These are phyloP conservation scores for Luidia sarsii DNA, from an alignment of 53 echinoderm and acorn worm genomes.

Conservation along the genomic window DNA sequence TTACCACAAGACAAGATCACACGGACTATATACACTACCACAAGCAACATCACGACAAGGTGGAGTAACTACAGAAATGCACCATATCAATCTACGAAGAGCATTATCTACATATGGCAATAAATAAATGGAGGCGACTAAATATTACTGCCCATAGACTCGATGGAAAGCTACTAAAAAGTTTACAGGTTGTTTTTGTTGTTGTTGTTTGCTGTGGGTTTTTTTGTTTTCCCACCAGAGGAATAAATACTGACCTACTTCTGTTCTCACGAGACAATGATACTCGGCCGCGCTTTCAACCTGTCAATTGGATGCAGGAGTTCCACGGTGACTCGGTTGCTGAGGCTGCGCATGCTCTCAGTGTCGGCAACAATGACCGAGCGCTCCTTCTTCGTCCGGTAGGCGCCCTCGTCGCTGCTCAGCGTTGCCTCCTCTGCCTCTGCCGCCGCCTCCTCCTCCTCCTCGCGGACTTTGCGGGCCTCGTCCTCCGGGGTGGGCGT, in stretches of 20 bases:
- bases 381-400: slow-evolving; percentile 26
- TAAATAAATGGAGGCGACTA: too few species aligned
- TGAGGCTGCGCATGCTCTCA: slow-evolving; percentile 52
- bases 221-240: too few species aligned
- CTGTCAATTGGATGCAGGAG: slow-evolving; percentile 92
- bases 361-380: slow-evolving; percentile 55
- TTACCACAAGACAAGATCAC: slow-evolving; percentile 24
- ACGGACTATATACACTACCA: background rate
- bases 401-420: slow-evolving; percentile 45
- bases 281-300: slow-evolving; percentile 89
- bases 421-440: slow-evolving; percentile 70
- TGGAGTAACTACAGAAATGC: slow-evolving; percentile 7
- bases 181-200: too few species aligned
- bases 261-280: slow-evolving; percentile 87
- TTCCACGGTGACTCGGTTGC: slow-evolving; percentile 79
- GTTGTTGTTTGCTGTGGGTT: too few species aligned
- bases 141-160: too few species aligned
- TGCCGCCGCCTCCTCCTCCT: slow-evolving; percentile 75
- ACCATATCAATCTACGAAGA: too few species aligned
- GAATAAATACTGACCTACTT: slow-evolving; percentile 25
- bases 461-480: slow-evolving; percentile 70
- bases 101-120: too few species aligned
- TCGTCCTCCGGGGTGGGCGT: slow-evolving; percentile 98
- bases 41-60: background rate
- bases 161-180: too few species aligned